phyloP scores from a whole-genome alignment of 2,113 vertebrate genomes.

The Aspidoscelis tigris region DNA sequence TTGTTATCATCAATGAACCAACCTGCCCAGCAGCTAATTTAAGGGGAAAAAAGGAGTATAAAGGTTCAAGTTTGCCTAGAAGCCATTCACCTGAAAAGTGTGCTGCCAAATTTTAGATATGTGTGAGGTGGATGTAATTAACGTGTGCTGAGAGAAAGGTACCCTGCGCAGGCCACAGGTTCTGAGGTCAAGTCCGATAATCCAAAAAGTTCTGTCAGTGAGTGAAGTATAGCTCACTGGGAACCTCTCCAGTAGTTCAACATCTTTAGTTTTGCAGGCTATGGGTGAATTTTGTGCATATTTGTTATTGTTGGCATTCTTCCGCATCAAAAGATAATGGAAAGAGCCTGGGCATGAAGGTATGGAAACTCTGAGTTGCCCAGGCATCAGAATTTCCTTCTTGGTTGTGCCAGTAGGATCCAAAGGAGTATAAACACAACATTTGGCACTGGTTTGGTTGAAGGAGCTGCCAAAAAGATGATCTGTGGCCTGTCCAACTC shows the following conservation, averaged over 20 bases:
- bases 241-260: not conserved
- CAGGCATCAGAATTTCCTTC: too few species aligned
- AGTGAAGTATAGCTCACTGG: not conserved
- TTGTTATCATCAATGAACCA: not conserved
- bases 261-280: not conserved
- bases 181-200: not conserved
- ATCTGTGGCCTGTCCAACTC: too few species aligned
- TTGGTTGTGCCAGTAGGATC: too few species aligned
- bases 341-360: too few species aligned
- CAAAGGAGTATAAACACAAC: too few species aligned
- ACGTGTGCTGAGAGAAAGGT: not conserved
- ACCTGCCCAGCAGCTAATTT: not conserved
- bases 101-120: not conserved
- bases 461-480: too few species aligned
- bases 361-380: too few species aligned
- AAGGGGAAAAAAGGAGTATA: not conserved
- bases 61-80: not conserved
- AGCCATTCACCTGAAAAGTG: not conserved
- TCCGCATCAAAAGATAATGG: too few species aligned
- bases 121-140: not conserved
- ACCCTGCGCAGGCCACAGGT: not conserved
- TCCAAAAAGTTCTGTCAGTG: not conserved
- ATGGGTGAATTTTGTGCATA: not conserved
- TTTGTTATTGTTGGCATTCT: not conserved
- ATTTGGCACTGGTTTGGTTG: too few species aligned